Base-by-base conservation (phyloP, 2,113 vertebrate species). In the Aspiorhynchus laticeps region DNA sequence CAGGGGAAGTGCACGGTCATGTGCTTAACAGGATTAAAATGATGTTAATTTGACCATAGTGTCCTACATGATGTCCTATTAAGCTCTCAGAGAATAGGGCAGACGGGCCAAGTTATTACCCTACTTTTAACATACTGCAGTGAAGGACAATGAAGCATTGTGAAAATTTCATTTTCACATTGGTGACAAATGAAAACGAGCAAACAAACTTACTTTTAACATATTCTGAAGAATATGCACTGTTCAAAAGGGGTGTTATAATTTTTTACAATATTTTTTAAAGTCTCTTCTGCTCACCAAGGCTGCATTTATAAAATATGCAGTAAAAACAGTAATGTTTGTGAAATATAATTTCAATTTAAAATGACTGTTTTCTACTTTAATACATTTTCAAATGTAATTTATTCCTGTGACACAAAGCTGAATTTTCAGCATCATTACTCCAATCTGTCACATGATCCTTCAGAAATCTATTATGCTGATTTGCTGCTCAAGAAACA, bases 11-110 rank as follows among this genome's bases (percentile, higher is more conserved):
- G n/a, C 53, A 83, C 12, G 1, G 17, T 41, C 31, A 19, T 67
- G 71, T 78, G 43, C 73, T 43, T 53, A 63, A 84, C 31, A 33
- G 46, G 81, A 87, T 79, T 84, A 83, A 26, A 1, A 1, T 31
- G 81, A 48, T 78, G 28, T 79, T 65, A 63, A 28, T 43, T 75
- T 59, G 71, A 59, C 19, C 19, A 48, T 7, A 74, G 33, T 24
- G 69, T 53, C 19, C 59, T 53, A 43, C 31, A 59, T 19, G 61
- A 21, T 21, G 63, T 76, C 26, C 41, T 38, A 76, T 46, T 76
- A 17, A 46, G 24, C 36, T 41, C 11, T 75, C 11, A 4, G 74
- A 76, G 38, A 76, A 48, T 4, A 12, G n/a, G 41, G 74, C 41
- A 76, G 24, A 46, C 1, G 7, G 41, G 12, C n/a, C 41, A 76